Evolutionary conservation across 2,113 vertebrate genomes (phyloP).

Genomic region (Cathartes aura): DNA sequence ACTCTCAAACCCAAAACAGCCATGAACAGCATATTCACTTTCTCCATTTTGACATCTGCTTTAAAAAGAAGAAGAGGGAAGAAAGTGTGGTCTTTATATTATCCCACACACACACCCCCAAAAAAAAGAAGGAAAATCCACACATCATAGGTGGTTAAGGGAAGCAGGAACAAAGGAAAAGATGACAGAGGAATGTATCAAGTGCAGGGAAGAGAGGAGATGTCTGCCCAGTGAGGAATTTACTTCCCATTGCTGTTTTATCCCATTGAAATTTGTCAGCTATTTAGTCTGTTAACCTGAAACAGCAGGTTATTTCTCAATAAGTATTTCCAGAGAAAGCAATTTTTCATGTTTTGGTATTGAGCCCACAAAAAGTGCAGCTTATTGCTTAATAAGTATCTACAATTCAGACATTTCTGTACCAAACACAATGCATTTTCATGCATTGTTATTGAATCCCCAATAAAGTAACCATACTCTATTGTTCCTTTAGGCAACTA

Average conservation of each 20-base stretch:
- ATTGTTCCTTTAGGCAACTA: not conserved
- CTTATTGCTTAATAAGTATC: not conserved
- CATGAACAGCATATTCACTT: slow-evolving; percentile 71
- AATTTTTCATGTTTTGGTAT: not conserved
- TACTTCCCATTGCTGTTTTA: not conserved
- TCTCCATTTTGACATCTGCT: not conserved
- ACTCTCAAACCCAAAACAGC: slow-evolving; percentile 78
- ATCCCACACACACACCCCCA: not conserved
- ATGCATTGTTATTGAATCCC: not conserved
- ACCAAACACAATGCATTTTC: not conserved
- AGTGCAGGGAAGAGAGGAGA: not conserved
- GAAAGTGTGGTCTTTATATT: not conserved
- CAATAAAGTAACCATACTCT: not conserved
- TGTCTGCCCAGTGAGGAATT: not conserved
- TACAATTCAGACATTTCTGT: not conserved
- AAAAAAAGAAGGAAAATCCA: not conserved
- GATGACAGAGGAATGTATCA: not conserved
- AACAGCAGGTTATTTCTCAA: not conserved
- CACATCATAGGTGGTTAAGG: not conserved
- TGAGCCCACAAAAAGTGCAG: not conserved
- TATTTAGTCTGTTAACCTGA: not conserved
- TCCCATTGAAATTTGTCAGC: not conserved
- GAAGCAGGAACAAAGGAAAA: not conserved
- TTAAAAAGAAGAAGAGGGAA: not conserved
- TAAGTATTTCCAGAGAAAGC: not conserved